These are phyloP conservation scores for Spermophilus dauricus DNA, from an alignment of 2,113 vertebrate genomes.

Conservation along the genomic window DNA sequence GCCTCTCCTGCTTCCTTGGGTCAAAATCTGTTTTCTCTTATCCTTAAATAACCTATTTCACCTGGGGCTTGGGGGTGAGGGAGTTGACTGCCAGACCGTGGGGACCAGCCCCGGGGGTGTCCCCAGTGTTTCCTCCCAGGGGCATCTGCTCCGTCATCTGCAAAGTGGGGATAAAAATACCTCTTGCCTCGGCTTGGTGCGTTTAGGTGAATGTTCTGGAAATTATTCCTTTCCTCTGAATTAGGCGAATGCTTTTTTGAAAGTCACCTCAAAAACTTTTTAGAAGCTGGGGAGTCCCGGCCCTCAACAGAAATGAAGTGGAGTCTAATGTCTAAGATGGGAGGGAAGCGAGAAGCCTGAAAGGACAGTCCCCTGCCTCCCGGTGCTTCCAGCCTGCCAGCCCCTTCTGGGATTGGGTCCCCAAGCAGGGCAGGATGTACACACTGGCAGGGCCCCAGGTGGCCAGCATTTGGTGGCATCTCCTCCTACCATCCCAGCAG, in stretches of 20 bases:
- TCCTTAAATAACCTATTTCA: not conserved
- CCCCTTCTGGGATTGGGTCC: not conserved
- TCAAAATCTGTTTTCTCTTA: not conserved
- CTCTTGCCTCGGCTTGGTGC: not conserved
- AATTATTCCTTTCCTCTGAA: not conserved
- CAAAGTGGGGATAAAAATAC: not conserved
- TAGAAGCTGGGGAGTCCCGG: not conserved
- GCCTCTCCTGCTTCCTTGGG: constrained; percentile 37
- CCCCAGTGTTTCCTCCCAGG: not conserved
- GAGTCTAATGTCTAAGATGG: not conserved
- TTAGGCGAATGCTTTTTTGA: not conserved
- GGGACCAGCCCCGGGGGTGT: too few species aligned
- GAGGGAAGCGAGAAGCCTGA: not conserved
- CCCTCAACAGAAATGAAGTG: not conserved
- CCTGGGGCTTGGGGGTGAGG: accelerated
- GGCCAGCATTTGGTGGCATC: accelerated
- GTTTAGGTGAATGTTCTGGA: not conserved
- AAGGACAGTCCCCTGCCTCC: not conserved
- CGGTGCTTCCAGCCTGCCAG: not conserved
- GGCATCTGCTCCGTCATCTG: not conserved
- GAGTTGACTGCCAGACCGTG: accelerated
- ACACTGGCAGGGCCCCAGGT: accelerated
- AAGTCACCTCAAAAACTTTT: not conserved
- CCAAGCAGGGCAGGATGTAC: not conserved
- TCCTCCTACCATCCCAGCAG: not conserved